Conservation (phyloP, 2,797 vertebrate genomes). For the Pogoniulus pusillus region DNA sequence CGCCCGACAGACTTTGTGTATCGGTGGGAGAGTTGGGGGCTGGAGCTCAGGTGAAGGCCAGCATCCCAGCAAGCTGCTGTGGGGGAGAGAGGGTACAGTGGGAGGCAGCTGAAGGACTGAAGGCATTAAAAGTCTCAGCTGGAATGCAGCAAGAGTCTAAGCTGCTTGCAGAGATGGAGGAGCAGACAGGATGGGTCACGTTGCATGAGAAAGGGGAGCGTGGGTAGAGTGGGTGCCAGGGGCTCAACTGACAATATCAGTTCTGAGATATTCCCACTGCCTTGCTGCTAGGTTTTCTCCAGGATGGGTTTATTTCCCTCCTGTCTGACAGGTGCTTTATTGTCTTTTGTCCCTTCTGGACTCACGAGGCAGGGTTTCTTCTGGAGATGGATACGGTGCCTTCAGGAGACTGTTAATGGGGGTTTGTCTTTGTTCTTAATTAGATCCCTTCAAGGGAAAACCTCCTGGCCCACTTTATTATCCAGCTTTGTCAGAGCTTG, state of each 20-base stretch:
- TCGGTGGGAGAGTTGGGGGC: neutral
- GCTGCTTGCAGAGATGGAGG: neutral
- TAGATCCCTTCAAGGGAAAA: constrained; percentile 70
- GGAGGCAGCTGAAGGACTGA: neutral
- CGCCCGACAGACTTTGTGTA: accelerated
- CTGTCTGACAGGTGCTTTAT: neutral
- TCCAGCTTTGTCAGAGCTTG: constrained; percentile 71
- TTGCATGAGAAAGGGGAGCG: accelerated
- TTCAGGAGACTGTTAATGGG: constrained; percentile 63
- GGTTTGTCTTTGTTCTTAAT: constrained; percentile 74
- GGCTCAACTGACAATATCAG: accelerated
- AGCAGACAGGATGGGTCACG: accelerated
- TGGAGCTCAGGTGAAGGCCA: accelerated
- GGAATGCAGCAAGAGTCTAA: neutral
- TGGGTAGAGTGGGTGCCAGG: accelerated
- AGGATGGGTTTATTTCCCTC: neutral
- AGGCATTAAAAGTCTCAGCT: neutral
- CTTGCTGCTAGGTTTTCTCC: neutral
- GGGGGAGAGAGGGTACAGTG: accelerated
- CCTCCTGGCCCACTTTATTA: constrained; percentile 65
- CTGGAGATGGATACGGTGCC: constrained; percentile 37
- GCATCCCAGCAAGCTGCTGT: neutral
- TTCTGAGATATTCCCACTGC: accelerated
- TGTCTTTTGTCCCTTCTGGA: constrained; percentile 35
- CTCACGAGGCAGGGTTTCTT: constrained; percentile 22